A percentile compares a stretch with the other conserved stretches of the same genome.
These are phyloP conservation scores for Rhea americana DNA, from an alignment of 2,113 vertebrate species.

Conservation along the genomic window DNA sequence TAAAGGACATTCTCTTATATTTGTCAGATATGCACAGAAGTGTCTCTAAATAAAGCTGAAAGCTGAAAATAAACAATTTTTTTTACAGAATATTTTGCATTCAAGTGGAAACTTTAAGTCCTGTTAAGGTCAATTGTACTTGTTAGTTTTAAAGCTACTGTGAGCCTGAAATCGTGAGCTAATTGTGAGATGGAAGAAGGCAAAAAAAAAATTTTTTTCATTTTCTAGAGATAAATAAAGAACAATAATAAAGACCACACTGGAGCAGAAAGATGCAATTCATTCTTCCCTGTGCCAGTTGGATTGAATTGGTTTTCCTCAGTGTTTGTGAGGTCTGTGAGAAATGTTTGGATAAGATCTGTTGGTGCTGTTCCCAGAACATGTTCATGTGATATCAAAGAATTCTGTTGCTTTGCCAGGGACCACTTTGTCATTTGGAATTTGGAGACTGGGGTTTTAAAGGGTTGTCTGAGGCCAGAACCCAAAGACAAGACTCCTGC, in stretches of 20 bases:
- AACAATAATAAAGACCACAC: background rate
- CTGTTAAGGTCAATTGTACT: background rate
- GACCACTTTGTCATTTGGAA: constrained; percentile 78
- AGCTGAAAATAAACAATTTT: background rate
- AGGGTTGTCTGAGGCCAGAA: constrained; percentile 63
- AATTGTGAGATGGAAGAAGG: background rate
- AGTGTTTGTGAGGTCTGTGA: constrained; percentile 9
- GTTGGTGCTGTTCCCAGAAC: constrained; percentile 60
- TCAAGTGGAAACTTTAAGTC: background rate
- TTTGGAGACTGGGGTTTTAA: constrained; percentile 73
- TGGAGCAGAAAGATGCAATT: constrained; percentile 28
- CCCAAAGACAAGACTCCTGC: constrained; percentile 59
- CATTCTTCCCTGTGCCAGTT: constrained; percentile 1
- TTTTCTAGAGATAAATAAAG: background rate
- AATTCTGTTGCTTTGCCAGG: constrained; percentile 63
- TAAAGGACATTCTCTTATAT: background rate
- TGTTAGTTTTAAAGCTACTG: background rate
- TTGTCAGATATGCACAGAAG: background rate
- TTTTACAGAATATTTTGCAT: background rate
- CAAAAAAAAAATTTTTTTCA: background rate
- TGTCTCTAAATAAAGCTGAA: background rate
- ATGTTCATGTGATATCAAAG: constrained; percentile 41
- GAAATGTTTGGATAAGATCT: constrained; percentile 61
- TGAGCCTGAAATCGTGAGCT: background rate
- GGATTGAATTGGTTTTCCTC: background rate